A percentile compares a stretch with the other conserved stretches of the same genome.
Evolutionary conservation across 2,888 invertebrate species (phyloP).

Genomic region (Tachina fera): DNA sequence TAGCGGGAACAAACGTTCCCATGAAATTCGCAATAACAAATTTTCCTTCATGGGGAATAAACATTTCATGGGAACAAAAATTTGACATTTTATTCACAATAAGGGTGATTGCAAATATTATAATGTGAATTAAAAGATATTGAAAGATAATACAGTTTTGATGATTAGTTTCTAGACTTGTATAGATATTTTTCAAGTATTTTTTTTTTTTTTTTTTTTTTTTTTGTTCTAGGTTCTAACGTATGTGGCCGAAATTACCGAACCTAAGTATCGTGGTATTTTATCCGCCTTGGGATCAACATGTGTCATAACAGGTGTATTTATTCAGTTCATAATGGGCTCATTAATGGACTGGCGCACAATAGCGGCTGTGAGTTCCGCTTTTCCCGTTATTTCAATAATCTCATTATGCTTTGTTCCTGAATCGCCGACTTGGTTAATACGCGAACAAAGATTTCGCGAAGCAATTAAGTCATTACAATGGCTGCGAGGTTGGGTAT

Average conservation of each 20-base stretch:
- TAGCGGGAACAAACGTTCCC: no score
- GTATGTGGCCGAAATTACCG: slow-evolving; percentile 92
- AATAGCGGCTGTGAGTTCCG: slow-evolving; percentile 87
- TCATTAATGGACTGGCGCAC: slow-evolving; percentile 88
- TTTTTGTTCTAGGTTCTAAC: slow-evolving; percentile 86
- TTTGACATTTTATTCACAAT: no score
- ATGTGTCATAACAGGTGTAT: slow-evolving; percentile 89
- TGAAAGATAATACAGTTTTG: no score
- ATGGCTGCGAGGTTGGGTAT: slow-evolving; percentile 92
- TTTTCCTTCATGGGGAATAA: no score
- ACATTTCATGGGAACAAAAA: no score
- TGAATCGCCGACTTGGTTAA: slow-evolving; percentile 92
- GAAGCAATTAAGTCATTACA: slow-evolving; percentile 89
- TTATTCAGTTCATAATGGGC: slow-evolving; percentile 90
- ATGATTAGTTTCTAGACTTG: no score
- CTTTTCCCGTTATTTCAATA: slow-evolving; percentile 87
- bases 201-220: slow-evolving; percentile 13
- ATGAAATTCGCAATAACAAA: no score
- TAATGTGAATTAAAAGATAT: no score
- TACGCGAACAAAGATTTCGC: slow-evolving; percentile 86
- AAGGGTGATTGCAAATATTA: no score
- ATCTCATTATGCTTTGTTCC: slow-evolving; percentile 88
- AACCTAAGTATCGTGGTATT: slow-evolving; percentile 89
- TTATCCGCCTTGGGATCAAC: slow-evolving; percentile 88
- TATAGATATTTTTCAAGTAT: no score